phyloP scores from a whole-genome alignment of 1,140 invertebrate genomes.

The Drosophila sturtevanti region DNA sequence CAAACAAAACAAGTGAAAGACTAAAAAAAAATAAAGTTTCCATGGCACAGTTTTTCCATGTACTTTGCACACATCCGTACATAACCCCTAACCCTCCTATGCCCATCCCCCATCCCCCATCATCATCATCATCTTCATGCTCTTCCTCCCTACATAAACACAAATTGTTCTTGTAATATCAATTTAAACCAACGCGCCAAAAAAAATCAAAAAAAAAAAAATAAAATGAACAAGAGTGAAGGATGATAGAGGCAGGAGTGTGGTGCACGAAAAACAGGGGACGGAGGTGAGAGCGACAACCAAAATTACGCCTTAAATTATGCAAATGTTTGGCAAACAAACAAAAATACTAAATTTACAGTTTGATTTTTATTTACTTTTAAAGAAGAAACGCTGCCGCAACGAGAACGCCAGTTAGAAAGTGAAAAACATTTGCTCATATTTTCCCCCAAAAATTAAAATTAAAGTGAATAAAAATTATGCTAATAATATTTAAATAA shows the following conservation, averaged over 20 bases:
- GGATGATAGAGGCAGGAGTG: background rate
- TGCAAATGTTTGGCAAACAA: conserved; percentile 60
- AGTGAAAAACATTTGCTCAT: conserved; percentile 4
- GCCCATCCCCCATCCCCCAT: background rate
- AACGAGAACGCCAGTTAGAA: background rate
- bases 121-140: background rate
- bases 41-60: conserved; percentile 68
- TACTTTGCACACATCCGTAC: conserved; percentile 41
- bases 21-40: conserved; percentile 38
- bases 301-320: conserved; percentile 63
- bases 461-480: background rate
- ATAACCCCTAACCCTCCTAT: background rate
- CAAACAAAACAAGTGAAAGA: conserved; percentile 24
- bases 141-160: conserved; percentile 21
- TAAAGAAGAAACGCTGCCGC: conserved; percentile 1
- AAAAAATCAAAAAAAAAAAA: background rate
- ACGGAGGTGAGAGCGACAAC: background rate
- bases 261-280: background rate
- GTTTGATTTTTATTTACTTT: conserved; percentile 37
- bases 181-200: conserved; percentile 68
- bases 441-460: background rate
- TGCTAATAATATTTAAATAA: background rate
- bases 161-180: conserved; percentile 72
- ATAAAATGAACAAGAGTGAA: conserved; percentile 7
- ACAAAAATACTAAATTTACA: conserved; percentile 31